Conservation (phyloP, 2,888 invertebrate genomes). For the Vandiemenella viatica region DNA sequence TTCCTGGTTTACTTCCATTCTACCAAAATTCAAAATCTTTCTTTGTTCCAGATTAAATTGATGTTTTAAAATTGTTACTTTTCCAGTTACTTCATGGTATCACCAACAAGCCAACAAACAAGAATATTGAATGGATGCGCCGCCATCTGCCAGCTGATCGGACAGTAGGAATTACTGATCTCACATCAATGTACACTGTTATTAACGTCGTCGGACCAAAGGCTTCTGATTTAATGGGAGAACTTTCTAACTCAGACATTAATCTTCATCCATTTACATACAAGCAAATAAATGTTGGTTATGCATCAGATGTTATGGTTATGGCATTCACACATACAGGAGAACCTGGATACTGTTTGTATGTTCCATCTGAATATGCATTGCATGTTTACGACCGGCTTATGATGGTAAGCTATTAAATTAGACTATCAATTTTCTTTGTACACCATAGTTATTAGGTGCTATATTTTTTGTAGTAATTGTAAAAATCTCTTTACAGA, state of each 20-base stretch:
- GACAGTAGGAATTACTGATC: conserved; percentile 45
- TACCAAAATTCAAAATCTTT: too few relatives aligned
- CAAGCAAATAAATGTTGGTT: conserved; percentile 47
- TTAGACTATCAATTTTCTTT: too few relatives aligned
- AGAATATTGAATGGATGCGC: conserved; percentile 53
- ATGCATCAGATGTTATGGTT: conserved; percentile 51
- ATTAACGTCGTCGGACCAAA: conserved; percentile 56
- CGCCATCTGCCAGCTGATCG: conserved; percentile 44
- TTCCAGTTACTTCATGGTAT: conserved; percentile 63
- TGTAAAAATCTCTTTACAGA: too few relatives aligned
- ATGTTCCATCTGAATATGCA: conserved; percentile 57
- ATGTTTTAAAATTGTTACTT: too few relatives aligned
- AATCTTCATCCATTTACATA: conserved; percentile 46
- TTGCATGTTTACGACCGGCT: conserved; percentile 55
- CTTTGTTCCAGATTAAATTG: too few relatives aligned
- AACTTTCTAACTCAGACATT: conserved; percentile 46
- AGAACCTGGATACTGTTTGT: conserved; percentile 53
- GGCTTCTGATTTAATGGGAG: conserved; percentile 43
- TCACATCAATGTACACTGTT: conserved; percentile 58
- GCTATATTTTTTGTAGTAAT: too few relatives aligned
- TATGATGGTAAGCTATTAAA: too few relatives aligned
- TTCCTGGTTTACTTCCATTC: too few relatives aligned
- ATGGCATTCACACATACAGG: conserved; percentile 58
- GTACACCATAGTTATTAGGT: too few relatives aligned
- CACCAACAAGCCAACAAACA: conserved; percentile 62